phyloP scores from a whole-genome alignment of 2,113 vertebrate species.

The Bucco capensis region DNA sequence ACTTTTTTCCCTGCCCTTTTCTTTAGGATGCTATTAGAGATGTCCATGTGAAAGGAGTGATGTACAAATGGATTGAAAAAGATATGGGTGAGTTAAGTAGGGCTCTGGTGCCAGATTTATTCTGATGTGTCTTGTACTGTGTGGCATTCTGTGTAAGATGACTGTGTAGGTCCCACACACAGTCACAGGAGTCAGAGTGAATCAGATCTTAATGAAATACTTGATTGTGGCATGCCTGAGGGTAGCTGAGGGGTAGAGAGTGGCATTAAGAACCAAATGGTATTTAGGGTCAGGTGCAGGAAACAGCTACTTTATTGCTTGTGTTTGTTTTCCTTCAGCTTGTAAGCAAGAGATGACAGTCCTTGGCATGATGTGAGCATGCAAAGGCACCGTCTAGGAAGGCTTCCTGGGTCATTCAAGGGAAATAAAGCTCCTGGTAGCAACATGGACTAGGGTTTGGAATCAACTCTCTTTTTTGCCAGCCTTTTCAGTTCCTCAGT shows the following conservation, averaged over 20 bases:
- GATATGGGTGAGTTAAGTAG: constrained; percentile 77
- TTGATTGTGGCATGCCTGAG: not conserved
- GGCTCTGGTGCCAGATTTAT: not conserved
- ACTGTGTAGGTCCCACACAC: not conserved
- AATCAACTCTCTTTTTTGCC: not conserved
- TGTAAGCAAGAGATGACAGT: not conserved
- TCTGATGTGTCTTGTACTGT: not conserved
- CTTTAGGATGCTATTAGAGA: constrained; percentile 80
- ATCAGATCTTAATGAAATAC: not conserved
- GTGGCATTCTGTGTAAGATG: not conserved
- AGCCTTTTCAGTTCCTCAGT: not conserved
- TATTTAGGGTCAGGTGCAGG: not conserved
- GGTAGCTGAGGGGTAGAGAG: not conserved
- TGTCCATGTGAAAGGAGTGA: constrained; percentile 81
- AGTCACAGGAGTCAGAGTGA: not conserved
- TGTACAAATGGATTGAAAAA: constrained; percentile 83
- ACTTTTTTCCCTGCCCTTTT: not conserved
- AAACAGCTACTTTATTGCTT: not conserved
- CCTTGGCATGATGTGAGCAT: not conserved
- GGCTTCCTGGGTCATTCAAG: not conserved
- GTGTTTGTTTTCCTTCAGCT: not conserved
- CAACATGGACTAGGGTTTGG: not conserved
- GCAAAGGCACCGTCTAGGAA: not conserved
- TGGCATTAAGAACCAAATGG: not conserved
- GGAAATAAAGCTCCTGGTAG: not conserved